Evolutionary conservation across 2,888 invertebrate species (phyloP), one percentile per base, ranked within the genome.

Genomic region (Zhengitettix transpicula): DNA sequence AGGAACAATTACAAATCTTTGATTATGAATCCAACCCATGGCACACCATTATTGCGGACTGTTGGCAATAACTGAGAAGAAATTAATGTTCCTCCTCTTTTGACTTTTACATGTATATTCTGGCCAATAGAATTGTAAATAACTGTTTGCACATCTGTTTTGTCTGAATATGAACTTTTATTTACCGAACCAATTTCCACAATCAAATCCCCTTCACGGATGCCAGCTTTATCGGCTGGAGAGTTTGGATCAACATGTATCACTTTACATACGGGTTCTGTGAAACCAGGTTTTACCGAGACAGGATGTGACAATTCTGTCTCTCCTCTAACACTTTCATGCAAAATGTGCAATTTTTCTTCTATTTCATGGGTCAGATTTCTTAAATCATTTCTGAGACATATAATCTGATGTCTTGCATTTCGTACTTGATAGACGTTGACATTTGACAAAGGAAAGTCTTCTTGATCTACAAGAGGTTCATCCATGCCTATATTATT

Each of bases 371-470:
- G 82, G 87, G 94, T 92, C 42, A 95, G 61, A 1, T 75, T 78
- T 71, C 87, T 90, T 69, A 90, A 85, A 73, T 97, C 96, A 75
- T 94, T 96, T 74, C 87, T 89, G 17, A 94, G 77, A 71, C 95
- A 91, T 69, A 90, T 89, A 60, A 98, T 91, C 68, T 81, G 80
- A 68, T 93, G 89, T 55, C 97, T 80, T 0, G 95, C 90, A 70
- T 87, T 84, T 58, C 96, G 80, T 1, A 96, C 91, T 76, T 92
- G 87, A 71, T 90, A 90, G 0, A 96, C 83, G 72, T 98, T 95
- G 64, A 98, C 86, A 68, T 93, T 90, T 65, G 80, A 81, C 52
- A 93, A 78, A 0, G 97, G 97, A 73, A 79, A 98, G 0, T 91
- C 95, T 67, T 94, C 87, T 0, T 71, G 69, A 71, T 98, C 97